These are phyloP conservation scores for Anthoptus insignis DNA, from an alignment of 2,888 invertebrate species.

Conservation along the genomic window DNA sequence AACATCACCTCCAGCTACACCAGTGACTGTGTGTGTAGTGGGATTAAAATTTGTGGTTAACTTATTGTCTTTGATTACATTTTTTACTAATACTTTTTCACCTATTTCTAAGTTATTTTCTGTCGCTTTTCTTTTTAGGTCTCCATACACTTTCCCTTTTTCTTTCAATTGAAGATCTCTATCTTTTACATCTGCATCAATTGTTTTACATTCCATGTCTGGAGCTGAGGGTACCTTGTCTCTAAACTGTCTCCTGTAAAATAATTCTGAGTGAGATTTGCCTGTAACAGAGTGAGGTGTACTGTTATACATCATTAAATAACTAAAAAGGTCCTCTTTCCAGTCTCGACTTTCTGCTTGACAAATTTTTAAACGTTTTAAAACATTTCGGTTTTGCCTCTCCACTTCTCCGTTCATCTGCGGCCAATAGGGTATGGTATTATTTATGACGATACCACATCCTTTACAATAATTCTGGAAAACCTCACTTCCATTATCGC, in stretches of 20 bases:
- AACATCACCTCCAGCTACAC: constrained; percentile 32
- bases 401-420: constrained; percentile 43
- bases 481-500: constrained; percentile 44
- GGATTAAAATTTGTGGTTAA: constrained; percentile 41
- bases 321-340: constrained; percentile 41
- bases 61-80: constrained; percentile 40
- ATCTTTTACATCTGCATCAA: constrained; percentile 19
- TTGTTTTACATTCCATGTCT: neutral
- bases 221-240: constrained; percentile 41
- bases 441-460: constrained; percentile 22
- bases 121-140: constrained; percentile 31
- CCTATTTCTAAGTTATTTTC: constrained; percentile 32
- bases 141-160: constrained; percentile 27
- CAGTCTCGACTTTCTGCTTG: constrained; percentile 10
- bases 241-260: constrained; percentile 47
- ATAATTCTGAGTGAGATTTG: constrained; percentile 49
- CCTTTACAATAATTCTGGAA: constrained; percentile 2
- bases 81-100: constrained; percentile 46
- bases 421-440: constrained; percentile 45
- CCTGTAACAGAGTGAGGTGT: constrained; percentile 56
- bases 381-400: constrained; percentile 37
- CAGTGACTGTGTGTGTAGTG: constrained; percentile 37
- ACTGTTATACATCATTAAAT: constrained; percentile 52
- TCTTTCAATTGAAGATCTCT: neutral
- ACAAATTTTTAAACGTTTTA: constrained; percentile 39